Evolutionary conservation across 2,888 invertebrate genomes (phyloP), one percentile per base, ranked within the genome.

Genomic region (Chirona hameri): DNA sequence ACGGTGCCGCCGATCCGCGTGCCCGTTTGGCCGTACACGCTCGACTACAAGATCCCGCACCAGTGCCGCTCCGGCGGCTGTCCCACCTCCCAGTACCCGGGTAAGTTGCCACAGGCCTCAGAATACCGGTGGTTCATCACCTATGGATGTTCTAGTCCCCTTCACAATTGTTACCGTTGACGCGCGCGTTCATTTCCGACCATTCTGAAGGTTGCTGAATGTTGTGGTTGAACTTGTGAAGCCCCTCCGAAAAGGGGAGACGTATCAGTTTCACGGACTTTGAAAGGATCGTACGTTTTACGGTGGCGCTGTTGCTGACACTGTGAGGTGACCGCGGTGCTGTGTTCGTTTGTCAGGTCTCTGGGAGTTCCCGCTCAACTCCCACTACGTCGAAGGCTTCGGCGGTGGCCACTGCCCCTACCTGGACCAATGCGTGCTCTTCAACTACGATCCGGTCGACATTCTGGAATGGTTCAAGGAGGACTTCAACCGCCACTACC

Each of bases 381-480:
- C 95, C 79, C 96, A 96, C 88, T 95, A 93, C 87, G 12, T 52
- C 29, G 93, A 96, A 7, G 94, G 95, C 87, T 52, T 9, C 52
- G 96, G 96, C 89, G 96, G 96, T 69, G 96, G 96, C 18, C 96
- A 96, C 87, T 97, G 96, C 86, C 96, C 96, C 0, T 96, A 95
- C 87, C 89, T 96, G 87, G 96, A 96, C 88, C 96, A 96, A 88
- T 96, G 96, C 88, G 96, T 96, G 0, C 91, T 97, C 81, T 95
- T 95, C 87, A 95, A 94, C 88, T 93, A 95, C 87, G 95, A 95
- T 86, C 90, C 84, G 24, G 84, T 85, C 46, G 86, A 87, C 82
- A 86, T 87, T 65, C 91, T 95, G 83, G 93, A 94, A 87, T 97
- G 96, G 96, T 90, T 96, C 48, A 93, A 94, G 87, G 95, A 96